Conservation (phyloP, 1,140 invertebrate species). For the Bombus picipes region DNA sequence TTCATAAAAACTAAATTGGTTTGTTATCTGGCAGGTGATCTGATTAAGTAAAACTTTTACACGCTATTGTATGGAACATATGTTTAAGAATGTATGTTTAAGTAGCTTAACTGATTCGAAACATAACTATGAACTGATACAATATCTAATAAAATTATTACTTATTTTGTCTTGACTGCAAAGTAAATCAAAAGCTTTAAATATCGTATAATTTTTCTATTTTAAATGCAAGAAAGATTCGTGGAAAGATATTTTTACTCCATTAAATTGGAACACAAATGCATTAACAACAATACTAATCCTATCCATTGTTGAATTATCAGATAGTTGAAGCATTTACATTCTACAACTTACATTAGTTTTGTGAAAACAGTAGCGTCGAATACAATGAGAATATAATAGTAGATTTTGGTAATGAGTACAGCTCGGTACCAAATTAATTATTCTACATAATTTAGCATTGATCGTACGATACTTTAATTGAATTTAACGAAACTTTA, state of each 20-base stretch:
- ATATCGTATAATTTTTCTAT: background rate
- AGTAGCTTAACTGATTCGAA: too few species aligned
- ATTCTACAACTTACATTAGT: background rate
- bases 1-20: too few species aligned
- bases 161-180: too few species aligned
- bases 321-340: background rate
- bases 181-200: background rate
- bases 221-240: background rate
- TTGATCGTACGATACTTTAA: background rate
- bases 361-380: background rate
- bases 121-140: too few species aligned
- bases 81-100: too few species aligned
- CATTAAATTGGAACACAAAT: too few species aligned
- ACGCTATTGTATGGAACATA: too few species aligned
- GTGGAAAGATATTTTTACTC: background rate
- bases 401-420: background rate
- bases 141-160: too few species aligned
- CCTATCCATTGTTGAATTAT: background rate
- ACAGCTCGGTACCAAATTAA: conserved; percentile 7
- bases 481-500: background rate
- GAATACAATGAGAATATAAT: background rate
- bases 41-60: too few species aligned
- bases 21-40: too few species aligned
- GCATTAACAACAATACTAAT: too few species aligned
- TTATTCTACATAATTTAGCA: conserved; percentile 36